Conservation (phyloP, 2,113 vertebrate genomes). For the Paramisgurnus dabryanus region DNA sequence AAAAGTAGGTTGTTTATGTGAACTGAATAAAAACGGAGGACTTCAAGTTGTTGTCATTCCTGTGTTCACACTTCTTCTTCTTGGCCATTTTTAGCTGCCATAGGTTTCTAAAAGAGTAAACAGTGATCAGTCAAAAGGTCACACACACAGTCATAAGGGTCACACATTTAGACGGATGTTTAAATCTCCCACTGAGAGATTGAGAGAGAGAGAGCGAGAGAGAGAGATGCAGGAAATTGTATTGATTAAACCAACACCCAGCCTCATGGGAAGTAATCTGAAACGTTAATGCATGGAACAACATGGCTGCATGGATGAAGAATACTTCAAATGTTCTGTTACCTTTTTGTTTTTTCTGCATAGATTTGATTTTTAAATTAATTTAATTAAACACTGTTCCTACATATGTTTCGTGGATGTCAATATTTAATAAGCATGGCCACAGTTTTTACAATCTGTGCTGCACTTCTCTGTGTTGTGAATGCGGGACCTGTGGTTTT, state of each 20-base stretch:
- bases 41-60: not conserved
- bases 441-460: not conserved
- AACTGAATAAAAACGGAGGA: not conserved
- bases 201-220: constrained; percentile 9
- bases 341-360: not conserved
- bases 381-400: not conserved
- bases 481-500: not conserved
- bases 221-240: not conserved
- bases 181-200: constrained; percentile 6
- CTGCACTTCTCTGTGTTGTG: constrained; percentile 13
- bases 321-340: not conserved
- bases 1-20: too few relatives aligned
- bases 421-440: constrained; percentile 1
- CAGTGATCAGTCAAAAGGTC: not conserved
- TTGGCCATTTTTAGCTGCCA: not conserved
- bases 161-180: not conserved
- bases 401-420: not conserved
- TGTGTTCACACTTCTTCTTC: not conserved
- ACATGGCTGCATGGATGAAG: not conserved
- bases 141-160: not conserved
- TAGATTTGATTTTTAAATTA: not conserved
- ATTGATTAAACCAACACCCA: not conserved
- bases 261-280: not conserved
- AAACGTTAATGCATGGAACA: not conserved
- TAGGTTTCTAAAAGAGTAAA: not conserved